phyloP scores from a whole-genome alignment of 2,888 invertebrate genomes.

The Punctoribates punctum region DNA sequence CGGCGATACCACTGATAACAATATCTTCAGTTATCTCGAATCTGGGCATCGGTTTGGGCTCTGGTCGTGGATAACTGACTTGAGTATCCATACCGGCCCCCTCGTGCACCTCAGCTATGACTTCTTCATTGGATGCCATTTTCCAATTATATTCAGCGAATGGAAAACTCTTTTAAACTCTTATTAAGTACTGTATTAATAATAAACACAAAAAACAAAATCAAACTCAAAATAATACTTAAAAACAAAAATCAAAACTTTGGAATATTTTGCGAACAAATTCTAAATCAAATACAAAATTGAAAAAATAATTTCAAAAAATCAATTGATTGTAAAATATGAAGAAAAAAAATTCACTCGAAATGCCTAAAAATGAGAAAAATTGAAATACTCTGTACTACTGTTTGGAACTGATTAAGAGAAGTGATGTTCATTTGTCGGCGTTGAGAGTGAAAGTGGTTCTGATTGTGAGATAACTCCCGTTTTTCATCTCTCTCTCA shows the following conservation, averaged over 20 bases:
- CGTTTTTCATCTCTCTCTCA: conserved; percentile 19
- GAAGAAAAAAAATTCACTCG: neutral
- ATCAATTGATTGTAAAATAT: neutral
- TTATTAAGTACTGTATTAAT: too few species aligned
- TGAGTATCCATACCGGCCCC: conserved; percentile 22
- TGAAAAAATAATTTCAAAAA: too few species aligned
- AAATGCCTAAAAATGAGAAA: neutral
- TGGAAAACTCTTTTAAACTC: neutral
- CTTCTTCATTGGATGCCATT: neutral
- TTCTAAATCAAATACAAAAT: too few species aligned
- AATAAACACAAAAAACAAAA: too few species aligned
- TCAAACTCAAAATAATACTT: too few species aligned
- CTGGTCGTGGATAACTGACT: conserved; percentile 19
- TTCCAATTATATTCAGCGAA: neutral
- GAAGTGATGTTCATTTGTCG: neutral
- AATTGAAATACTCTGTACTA: conserved; percentile 10
- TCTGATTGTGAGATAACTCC: conserved; percentile 22
- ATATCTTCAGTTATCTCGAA: conserved; percentile 64
- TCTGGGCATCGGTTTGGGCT: conserved; percentile 7
- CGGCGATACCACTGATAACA: conserved; percentile 73
- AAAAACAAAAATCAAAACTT: too few species aligned
- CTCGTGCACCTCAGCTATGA: neutral
- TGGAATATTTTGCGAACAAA: too few species aligned
- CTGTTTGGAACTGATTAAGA: neutral
- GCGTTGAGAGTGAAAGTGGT: conserved; percentile 31